A percentile compares a stretch with the other conserved stretches of the same genome.
phyloP scores from a whole-genome alignment of 2,888 invertebrate species.

The Blastobasis lacticolella region DNA sequence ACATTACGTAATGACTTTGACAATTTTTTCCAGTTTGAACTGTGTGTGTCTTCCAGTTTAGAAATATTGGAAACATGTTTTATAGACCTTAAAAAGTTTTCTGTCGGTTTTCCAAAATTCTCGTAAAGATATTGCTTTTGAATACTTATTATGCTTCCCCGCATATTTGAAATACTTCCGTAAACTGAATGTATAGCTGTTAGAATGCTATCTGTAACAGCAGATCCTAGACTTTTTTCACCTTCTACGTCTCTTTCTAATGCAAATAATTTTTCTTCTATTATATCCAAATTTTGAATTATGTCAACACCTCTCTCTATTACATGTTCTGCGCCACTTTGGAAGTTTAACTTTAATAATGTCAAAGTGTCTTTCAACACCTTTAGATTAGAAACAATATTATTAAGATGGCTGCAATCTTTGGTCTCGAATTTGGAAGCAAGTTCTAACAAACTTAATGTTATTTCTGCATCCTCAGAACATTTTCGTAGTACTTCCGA shows the following conservation, averaged over 20 bases:
- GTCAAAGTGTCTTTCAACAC: slow-evolving; percentile 40
- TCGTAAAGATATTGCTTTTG: slow-evolving; percentile 60
- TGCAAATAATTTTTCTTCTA: slow-evolving; percentile 58
- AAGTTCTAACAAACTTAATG: slow-evolving; percentile 54
- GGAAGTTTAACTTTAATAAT: slow-evolving; percentile 35
- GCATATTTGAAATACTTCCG: slow-evolving; percentile 67
- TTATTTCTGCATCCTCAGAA: slow-evolving; percentile 35
- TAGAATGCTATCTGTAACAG: slow-evolving; percentile 48
- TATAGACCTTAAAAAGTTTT: slow-evolving; percentile 41
- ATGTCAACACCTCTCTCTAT: slow-evolving; percentile 59
- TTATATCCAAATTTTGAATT: slow-evolving; percentile 46
- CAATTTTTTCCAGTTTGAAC: slow-evolving; percentile 34
- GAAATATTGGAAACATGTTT: slow-evolving; percentile 37
- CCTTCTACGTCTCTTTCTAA: slow-evolving; percentile 47
- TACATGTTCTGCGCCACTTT: slow-evolving; percentile 38
- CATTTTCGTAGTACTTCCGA: slow-evolving; percentile 35
- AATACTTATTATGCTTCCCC: slow-evolving; percentile 62
- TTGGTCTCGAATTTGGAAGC: slow-evolving; percentile 45
- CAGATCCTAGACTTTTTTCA: slow-evolving; percentile 25
- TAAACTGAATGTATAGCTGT: slow-evolving; percentile 67
- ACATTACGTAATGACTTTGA: slow-evolving; percentile 48
- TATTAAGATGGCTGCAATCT: slow-evolving; percentile 23
- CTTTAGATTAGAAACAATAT: slow-evolving; percentile 31
- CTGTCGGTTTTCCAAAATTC: slow-evolving; percentile 58
- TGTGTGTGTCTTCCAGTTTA: slow-evolving; percentile 15